Conservation (phyloP, 2,888 invertebrate species). For the Salticus scenicus region DNA sequence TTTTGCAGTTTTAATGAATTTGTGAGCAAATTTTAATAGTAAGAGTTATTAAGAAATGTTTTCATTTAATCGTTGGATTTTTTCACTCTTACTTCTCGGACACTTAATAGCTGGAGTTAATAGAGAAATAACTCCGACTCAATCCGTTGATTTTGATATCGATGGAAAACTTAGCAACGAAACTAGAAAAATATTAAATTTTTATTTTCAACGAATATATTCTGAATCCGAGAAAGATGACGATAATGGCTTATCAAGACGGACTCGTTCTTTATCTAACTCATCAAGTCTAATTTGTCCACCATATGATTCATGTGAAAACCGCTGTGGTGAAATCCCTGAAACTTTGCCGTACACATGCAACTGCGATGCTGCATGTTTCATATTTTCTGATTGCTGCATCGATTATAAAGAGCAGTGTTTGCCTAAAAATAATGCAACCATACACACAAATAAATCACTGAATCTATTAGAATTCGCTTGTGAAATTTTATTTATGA, state of each 20-base stretch:
- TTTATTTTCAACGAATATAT: not conserved
- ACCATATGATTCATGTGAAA: constrained; percentile 46
- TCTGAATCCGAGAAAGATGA: not conserved
- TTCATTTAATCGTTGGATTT: not conserved
- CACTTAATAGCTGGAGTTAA: constrained; percentile 41
- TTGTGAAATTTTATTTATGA: not conserved
- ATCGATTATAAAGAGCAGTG: constrained; percentile 34
- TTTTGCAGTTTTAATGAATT: not conserved
- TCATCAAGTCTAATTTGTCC: constrained; percentile 20
- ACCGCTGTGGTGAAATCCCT: constrained; percentile 35
- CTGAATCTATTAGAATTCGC: not conserved
- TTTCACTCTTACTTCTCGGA: constrained; percentile 19
- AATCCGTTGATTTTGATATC: not conserved
- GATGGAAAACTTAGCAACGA: not conserved
- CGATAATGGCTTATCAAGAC: not conserved
- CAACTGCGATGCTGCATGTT: constrained; percentile 54
- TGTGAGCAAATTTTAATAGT: not conserved
- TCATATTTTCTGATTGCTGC: constrained; percentile 52
- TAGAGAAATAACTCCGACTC: not conserved
- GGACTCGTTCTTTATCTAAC: not conserved
- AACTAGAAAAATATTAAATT: not conserved
- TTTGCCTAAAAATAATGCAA: not conserved
- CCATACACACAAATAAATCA: not conserved
- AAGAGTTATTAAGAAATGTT: not conserved
- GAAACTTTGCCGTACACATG: constrained; percentile 38